A percentile compares a stretch with the other conserved stretches of the same genome.
These are phyloP conservation scores for Cephus spinipes DNA, from an alignment of 2,888 invertebrate species.

Conservation along the genomic window DNA sequence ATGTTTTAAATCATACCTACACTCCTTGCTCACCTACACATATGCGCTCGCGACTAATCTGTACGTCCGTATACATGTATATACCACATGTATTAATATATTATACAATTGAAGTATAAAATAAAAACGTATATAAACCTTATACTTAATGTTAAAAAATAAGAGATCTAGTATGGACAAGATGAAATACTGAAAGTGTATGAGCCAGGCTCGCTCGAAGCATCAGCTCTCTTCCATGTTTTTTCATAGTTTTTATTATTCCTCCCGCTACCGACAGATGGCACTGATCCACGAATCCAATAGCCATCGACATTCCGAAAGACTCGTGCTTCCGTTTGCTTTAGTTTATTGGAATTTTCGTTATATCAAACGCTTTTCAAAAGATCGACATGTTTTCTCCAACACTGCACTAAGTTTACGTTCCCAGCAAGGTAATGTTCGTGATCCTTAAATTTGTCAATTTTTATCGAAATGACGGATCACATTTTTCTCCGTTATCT, in stretches of 20 bases:
- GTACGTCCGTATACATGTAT: not conserved
- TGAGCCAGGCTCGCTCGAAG: not conserved
- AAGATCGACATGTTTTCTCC: not conserved
- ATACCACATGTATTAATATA: conserved; percentile 11
- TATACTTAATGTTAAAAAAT: conserved; percentile 6
- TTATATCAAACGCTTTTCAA: not conserved
- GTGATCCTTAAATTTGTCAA: not conserved
- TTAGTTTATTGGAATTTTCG: not conserved
- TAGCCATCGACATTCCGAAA: too few species aligned
- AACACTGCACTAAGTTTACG: not conserved
- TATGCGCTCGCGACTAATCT: not conserved
- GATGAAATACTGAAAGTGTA: conserved; percentile 22
- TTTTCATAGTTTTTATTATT: not conserved
- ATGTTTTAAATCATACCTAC: too few species aligned
- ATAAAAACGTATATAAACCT: conserved; percentile 17
- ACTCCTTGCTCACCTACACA: not conserved
- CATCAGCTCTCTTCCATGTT: not conserved
- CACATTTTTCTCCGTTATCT: not conserved
- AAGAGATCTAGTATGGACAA: conserved; percentile 23
- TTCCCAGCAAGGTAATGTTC: not conserved
- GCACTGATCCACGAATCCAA: not conserved
- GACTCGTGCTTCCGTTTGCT: too few species aligned
- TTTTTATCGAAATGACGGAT: not conserved
- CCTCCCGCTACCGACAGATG: not conserved
- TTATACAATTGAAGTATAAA: conserved; percentile 19